phyloP scores from a whole-genome alignment of 2,888 invertebrate species.

The Thecocarcelia acutangulata region DNA sequence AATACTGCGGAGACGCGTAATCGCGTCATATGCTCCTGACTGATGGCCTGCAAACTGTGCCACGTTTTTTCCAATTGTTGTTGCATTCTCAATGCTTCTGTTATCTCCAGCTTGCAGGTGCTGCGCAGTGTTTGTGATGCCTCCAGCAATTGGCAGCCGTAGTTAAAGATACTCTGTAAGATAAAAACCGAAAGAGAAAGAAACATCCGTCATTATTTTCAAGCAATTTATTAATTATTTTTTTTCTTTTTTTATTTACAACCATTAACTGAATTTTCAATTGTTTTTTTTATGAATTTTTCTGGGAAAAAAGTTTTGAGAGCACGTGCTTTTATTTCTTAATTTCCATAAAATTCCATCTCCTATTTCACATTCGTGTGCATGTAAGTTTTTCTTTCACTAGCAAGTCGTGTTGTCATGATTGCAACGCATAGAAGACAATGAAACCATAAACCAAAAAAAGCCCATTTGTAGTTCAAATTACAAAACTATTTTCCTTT shows the following conservation, averaged over 20 bases:
- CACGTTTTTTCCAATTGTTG: constrained; percentile 85
- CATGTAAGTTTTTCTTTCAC: not conserved
- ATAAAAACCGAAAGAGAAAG: constrained; percentile 30
- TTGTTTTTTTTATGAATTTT: constrained; percentile 27
- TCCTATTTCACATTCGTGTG: not conserved
- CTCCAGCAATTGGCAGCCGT: constrained; percentile 89
- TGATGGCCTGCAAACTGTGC: constrained; percentile 86
- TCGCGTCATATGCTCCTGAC: constrained; percentile 89
- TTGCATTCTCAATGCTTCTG: constrained; percentile 84
- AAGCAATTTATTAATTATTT: constrained; percentile 3
- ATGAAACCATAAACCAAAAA: constrained; percentile 21
- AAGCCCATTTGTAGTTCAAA: constrained; percentile 37
- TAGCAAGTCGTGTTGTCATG: constrained; percentile 10
- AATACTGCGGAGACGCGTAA: constrained; percentile 89
- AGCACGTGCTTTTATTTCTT: constrained; percentile 69
- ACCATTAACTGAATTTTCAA: not conserved
- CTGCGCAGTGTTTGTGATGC: constrained; percentile 88
- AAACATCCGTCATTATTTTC: constrained; percentile 5
- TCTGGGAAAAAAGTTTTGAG: constrained; percentile 32
- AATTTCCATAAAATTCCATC: constrained; percentile 39
- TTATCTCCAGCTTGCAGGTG: constrained; percentile 85
- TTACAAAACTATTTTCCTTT: constrained; percentile 33
- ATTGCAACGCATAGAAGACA: constrained; percentile 29
- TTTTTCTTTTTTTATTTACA: not conserved
- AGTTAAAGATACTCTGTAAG: constrained; percentile 88